phyloP scores from a whole-genome alignment of 2,888 invertebrate species.

The Catotricha subobsoleta region DNA sequence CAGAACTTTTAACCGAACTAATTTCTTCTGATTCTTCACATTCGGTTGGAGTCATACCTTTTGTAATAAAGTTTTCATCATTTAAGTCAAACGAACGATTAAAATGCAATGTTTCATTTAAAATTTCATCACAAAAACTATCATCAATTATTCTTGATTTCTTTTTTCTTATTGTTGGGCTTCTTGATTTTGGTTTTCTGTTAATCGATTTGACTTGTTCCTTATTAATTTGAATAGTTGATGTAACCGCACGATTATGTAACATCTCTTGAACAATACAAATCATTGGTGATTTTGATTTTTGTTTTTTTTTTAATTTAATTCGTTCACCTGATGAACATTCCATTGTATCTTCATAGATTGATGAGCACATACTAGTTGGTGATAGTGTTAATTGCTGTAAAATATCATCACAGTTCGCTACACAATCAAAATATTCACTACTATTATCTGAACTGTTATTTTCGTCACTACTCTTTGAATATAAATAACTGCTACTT shows the following conservation, averaged over 20 bases:
- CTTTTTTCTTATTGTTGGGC: too few relatives aligned
- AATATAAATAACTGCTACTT: too few relatives aligned
- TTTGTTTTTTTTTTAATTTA: conserved; percentile 19
- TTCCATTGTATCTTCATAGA: too few relatives aligned
- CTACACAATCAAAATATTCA: background rate
- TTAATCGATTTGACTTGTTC: conserved; percentile 8
- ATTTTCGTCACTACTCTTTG: too few relatives aligned
- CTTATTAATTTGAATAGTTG: conserved; percentile 24
- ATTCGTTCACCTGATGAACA: too few relatives aligned
- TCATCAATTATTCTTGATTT: conserved; percentile 7
- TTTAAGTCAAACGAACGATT: background rate
- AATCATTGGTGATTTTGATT: conserved; percentile 21
- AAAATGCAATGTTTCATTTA: conserved; percentile 5
- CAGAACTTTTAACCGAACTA: too few relatives aligned
- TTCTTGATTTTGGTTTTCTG: background rate
- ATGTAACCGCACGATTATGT: conserved; percentile 23
- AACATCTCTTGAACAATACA: conserved; percentile 26
- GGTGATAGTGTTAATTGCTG: too few relatives aligned
- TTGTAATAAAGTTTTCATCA: background rate
- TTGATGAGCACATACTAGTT: too few relatives aligned
- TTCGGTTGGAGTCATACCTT: background rate
- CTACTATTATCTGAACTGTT: too few relatives aligned
- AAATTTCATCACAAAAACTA: conserved; percentile 9
- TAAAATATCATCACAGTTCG: too few relatives aligned
- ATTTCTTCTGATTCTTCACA: background rate